Evolutionary conservation across 2,888 invertebrate genomes (phyloP).

Genomic region (Allygus modestus): DNA sequence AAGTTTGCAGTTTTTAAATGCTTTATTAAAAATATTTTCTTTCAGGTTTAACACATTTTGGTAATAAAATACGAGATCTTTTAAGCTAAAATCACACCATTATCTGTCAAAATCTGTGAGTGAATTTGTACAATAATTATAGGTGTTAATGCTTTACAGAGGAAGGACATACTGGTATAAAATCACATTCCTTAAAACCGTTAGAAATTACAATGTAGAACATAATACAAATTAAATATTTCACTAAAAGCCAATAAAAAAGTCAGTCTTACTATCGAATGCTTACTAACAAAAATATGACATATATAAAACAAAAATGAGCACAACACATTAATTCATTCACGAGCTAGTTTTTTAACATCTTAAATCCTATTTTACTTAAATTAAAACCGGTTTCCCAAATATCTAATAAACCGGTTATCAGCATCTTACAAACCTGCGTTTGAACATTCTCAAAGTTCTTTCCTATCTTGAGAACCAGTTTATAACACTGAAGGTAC

Average conservation of each 20-base stretch:
- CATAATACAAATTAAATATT: background rate
- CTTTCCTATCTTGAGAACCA: background rate
- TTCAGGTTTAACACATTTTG: constrained; percentile 24
- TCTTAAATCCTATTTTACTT: background rate
- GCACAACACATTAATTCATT: background rate
- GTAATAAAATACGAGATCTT: constrained; percentile 37
- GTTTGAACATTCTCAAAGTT: background rate
- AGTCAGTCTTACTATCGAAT: constrained; percentile 9
- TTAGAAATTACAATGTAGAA: background rate
- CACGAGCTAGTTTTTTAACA: background rate
- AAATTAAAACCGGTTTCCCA: background rate
- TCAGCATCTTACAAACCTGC: background rate
- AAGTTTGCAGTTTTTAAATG: constrained; percentile 28
- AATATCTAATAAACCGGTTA: background rate
- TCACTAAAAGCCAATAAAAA: background rate
- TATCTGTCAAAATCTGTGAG: background rate
- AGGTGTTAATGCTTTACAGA: background rate
- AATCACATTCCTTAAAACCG: background rate
- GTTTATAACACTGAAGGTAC: background rate
- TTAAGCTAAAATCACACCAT: background rate
- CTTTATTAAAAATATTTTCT: constrained; percentile 50
- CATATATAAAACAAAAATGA: constrained; percentile 4
- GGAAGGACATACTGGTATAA: background rate
- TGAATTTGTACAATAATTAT: constrained; percentile 1
- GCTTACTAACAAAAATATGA: background rate